Base-by-base conservation (phyloP, 2,888 invertebrate species). In the Epinotia bilunana region DNA sequence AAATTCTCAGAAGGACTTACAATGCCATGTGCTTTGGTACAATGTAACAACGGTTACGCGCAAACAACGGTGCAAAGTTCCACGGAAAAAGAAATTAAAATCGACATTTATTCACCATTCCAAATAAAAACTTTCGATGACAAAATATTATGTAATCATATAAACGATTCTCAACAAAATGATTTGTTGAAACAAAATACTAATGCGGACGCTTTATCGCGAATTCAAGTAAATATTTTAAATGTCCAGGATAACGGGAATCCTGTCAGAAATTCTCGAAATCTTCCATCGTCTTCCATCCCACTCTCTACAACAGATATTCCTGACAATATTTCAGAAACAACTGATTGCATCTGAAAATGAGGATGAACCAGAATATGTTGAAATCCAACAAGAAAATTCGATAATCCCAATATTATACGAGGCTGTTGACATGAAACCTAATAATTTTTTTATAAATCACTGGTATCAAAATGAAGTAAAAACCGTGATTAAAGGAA, bases 381-480 rank as follows among this genome's bases (percentile, higher is more conserved):
- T 16, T 6, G 16, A 28, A 49, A 49, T 49, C 3, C 1, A 3
- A 9, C 7, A 46, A 7, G 23, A 23, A 23, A 28, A 64, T 20
- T 64, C 23, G 5, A n/a, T 64, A 2, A 64, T 64, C n/a, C 64
- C 64, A 28, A 28, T 1, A 49, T 28, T 16, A 23, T 53, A 64
- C 16, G 64, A 64, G 49, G 64, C 64, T 5, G 13, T 64, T 13
- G 64, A 64, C 20, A 7, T 49, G 2, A 64, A 64, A 64, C 20
- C 46, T 7, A n/a, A 64, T 28, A 84, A 84, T 78, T 80, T 84
- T n/a, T 20, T 83, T 72, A 70, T 81, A 5, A 68, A 64, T 23
- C 72, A 67, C 2, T 83, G 82, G 80, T 61, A 62, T 57, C 79
- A 71, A 78, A 73, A 83, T 60, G 71, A 82, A 81, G 71, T 61